Base-by-base conservation (phyloP, 2,888 invertebrate genomes). In the Pycnomerus fuliginosus region DNA sequence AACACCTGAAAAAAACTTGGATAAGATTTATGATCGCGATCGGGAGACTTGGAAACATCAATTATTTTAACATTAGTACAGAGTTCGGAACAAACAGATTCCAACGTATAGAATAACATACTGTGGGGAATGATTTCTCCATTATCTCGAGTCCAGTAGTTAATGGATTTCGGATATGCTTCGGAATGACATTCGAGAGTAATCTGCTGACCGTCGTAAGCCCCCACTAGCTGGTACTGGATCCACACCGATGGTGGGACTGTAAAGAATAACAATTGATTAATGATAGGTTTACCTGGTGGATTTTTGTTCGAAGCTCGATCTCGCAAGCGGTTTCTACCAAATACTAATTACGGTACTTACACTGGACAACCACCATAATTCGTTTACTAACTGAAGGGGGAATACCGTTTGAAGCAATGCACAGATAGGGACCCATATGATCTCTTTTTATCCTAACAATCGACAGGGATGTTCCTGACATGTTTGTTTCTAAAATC, bases 361-460 rank as follows among this genome's bases (percentile, higher is more conserved):
- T 48, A 89, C 88, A 90, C 69, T 89, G 86, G 11, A 89, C 87
- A 34, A 87, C 86, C 35, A 92, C 80, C 76, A 86, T 86, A 61
- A 92, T 90, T 63, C 91, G 75, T 71, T 91, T 91, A 79, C 90
- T 90, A 56, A 91, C 88, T 17, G 90, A 86, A 1, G 92, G 92
- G 7, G 91, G 92, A 10, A 89, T 83, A 4, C 89, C 89, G 63
- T 90, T 90, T 23, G 86, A 85, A 1, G 89, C 89, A 51, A 89
- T 88, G 68, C 89, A 89, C 16, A 88, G 73, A 67, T 87, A 88
- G 22, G 87, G 83, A 5, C 88, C 89, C 78, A 90, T 90, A 65
- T 89, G 85, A 45, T 85, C 83, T 49, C 89, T 75, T 55, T 80
- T 85, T 29, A 87, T 84, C 35, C 81, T 76, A 41, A 80, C 80